Evolutionary conservation across 2,888 invertebrate genomes (phyloP), one percentile per base, ranked within the genome.

Genomic region (Diploptera punctata): DNA sequence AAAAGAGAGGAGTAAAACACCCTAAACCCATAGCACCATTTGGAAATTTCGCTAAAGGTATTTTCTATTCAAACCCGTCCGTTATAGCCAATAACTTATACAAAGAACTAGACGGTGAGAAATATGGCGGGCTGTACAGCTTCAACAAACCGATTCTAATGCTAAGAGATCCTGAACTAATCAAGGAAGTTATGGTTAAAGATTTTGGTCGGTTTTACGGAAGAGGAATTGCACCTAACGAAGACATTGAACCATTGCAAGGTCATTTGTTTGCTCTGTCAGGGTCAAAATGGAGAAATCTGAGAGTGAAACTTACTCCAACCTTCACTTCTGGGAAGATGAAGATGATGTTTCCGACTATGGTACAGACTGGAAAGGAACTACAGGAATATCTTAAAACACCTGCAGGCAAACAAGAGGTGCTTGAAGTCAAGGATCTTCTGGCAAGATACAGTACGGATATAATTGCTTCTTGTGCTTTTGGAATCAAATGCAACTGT

Each of bases 131-230:
- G n/a, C n/a, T n/a, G n/a, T n/a, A n/a, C n/a, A n/a, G n/a, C n/a
- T n/a, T n/a, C n/a, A n/a, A n/a, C 13, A 83, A 86, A 60, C 90
- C 89, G 1, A 87, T 87, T 16, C 80, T 91, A 38, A 80, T 90
- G 38, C n/a, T n/a, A n/a, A n/a, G n/a, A n/a, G n/a, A n/a, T n/a
- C n/a, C n/a, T n/a, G n/a, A n/a, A n/a, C n/a, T 91, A 74, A 87
- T 88, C 1, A 80, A 79, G 43, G 83, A 85, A 68, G 84, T 91
- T 21, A 79, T 91, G n/a, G n/a, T n/a, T n/a, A n/a, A n/a, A n/a
- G n/a, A n/a, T n/a, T n/a, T n/a, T n/a, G n/a, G n/a, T n/a, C 77
- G 85, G 79, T 91, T 92, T 76, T 86, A 87, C 79, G 90, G 91
- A 76, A 87, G 90, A 57, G 91, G 90, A 0, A 83, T 88, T 38